Percentiles rank a stretch among this genome's conserved stretches.
These are phyloP conservation scores for Hemistola chrysoprasaria DNA, from an alignment of 2,888 invertebrate genomes.

Conservation along the genomic window DNA sequence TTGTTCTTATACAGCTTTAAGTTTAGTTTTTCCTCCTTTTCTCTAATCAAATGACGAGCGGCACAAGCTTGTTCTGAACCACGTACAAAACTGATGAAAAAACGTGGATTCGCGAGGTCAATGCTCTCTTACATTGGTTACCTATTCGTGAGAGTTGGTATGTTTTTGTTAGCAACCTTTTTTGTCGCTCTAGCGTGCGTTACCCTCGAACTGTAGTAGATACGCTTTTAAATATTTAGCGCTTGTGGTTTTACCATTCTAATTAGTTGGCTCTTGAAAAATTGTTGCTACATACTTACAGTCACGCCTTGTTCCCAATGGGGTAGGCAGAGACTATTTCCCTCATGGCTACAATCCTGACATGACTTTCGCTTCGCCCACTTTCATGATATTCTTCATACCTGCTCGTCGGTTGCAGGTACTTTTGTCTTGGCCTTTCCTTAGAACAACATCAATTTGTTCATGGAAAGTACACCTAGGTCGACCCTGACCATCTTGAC, in stretches of 20 bases:
- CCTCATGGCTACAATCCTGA: too few species aligned
- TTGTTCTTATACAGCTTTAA: slow-evolving; percentile 26
- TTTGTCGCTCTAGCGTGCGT: slow-evolving; percentile 67
- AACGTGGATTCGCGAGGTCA: slow-evolving; percentile 68
- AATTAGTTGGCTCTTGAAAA: not conserved
- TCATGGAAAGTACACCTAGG: too few species aligned
- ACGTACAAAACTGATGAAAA: slow-evolving; percentile 41
- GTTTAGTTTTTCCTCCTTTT: slow-evolving; percentile 3
- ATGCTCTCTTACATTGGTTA: slow-evolving; percentile 62
- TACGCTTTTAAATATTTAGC: not conserved
- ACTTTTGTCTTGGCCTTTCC: too few species aligned
- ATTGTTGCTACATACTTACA: too few species aligned
- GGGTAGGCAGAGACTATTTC: too few species aligned
- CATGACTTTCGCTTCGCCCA: too few species aligned
- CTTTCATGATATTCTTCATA: too few species aligned
- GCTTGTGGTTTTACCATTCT: not conserved
- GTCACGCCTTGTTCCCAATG: too few species aligned
- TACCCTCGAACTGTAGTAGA: slow-evolving; percentile 48
- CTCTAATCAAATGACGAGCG: slow-evolving; percentile 27
- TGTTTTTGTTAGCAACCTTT: slow-evolving; percentile 59
- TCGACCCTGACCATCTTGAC: too few species aligned
- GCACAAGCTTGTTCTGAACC: slow-evolving; percentile 24
- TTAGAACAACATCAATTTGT: too few species aligned
- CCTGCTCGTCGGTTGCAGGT: too few species aligned
- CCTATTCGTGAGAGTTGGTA: slow-evolving; percentile 50